phyloP scores from a whole-genome alignment of 2,113 vertebrate genomes.

The Osmerus eperlanus region DNA sequence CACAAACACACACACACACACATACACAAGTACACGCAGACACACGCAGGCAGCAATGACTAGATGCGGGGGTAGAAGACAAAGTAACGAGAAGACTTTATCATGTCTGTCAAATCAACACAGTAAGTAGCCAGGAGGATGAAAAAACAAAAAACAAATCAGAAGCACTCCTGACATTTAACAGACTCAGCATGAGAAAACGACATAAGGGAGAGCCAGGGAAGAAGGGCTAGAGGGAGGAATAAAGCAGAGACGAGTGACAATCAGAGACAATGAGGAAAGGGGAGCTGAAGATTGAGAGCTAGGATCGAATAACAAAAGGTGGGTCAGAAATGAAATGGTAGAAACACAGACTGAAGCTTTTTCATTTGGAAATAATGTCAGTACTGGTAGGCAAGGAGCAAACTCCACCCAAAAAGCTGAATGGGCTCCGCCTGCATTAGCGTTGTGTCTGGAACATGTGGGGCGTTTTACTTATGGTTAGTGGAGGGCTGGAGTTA shows the following conservation, averaged over 20 bases:
- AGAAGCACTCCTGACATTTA: conserved; percentile 32
- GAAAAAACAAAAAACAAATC: conserved; percentile 7
- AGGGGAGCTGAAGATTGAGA: no score
- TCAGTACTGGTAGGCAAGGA: no score
- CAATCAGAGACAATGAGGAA: no score
- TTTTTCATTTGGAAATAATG: no score
- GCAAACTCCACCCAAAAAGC: no score
- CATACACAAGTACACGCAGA: not conserved
- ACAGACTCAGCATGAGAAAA: conserved; percentile 1
- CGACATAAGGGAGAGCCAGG: conserved; percentile 2
- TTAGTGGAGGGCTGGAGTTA: no score
- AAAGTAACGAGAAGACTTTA: conserved; percentile 33
- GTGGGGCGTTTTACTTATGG: no score
- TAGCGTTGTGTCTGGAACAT: no score
- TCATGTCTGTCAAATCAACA: conserved; percentile 31
- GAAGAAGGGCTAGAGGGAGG: not conserved
- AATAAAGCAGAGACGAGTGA: conserved; percentile 12
- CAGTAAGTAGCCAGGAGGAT: conserved; percentile 7
- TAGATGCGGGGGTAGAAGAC: conserved; percentile 30
- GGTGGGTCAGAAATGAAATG: no score
- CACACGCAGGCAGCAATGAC: not conserved
- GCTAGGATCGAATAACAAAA: no score
- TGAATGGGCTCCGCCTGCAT: no score
- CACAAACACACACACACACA: not conserved
- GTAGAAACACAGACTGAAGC: no score